These are phyloP conservation scores for Ammodytes marinus DNA, from an alignment of 2,113 vertebrate genomes.

Conservation along the genomic window DNA sequence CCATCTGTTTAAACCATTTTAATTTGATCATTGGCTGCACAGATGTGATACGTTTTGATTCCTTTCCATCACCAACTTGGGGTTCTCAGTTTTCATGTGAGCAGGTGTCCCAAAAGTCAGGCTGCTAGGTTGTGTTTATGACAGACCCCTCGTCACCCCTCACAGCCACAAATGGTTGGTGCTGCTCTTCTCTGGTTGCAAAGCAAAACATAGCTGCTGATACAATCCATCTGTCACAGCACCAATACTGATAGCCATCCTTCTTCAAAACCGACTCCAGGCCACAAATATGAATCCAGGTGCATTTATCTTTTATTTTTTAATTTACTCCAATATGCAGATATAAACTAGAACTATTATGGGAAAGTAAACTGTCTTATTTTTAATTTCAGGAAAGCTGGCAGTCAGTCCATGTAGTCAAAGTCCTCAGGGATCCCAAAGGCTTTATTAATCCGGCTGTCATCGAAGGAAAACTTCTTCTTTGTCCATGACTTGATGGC, in stretches of 20 bases:
- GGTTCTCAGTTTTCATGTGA: conserved; percentile 74
- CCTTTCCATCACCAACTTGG: conserved; percentile 62
- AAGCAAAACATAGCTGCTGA: conserved; percentile 34
- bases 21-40: conserved; percentile 31
- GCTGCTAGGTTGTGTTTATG: conserved; percentile 49
- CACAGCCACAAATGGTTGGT: conserved; percentile 43
- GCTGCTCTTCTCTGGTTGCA: conserved; percentile 72
- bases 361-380: background rate
- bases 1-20: conserved; percentile 60
- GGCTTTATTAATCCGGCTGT: conserved; percentile 92
- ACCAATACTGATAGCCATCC: background rate
- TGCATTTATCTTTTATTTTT: background rate
- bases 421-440: conserved; percentile 98
- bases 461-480: conserved; percentile 95
- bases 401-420: conserved; percentile 94
- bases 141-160: conserved; percentile 16
- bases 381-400: background rate
- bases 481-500: conserved; percentile 98
- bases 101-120: conserved; percentile 78
- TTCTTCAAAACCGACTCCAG: conserved; percentile 1
- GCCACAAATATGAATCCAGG: background rate
- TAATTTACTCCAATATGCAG: background rate
- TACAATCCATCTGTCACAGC: conserved; percentile 37
- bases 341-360: conserved; percentile 29
- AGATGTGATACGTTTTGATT: conserved; percentile 48